These are phyloP conservation scores for Erpornis zantholeuca DNA, from an alignment of 2,113 vertebrate species.

Conservation along the genomic window DNA sequence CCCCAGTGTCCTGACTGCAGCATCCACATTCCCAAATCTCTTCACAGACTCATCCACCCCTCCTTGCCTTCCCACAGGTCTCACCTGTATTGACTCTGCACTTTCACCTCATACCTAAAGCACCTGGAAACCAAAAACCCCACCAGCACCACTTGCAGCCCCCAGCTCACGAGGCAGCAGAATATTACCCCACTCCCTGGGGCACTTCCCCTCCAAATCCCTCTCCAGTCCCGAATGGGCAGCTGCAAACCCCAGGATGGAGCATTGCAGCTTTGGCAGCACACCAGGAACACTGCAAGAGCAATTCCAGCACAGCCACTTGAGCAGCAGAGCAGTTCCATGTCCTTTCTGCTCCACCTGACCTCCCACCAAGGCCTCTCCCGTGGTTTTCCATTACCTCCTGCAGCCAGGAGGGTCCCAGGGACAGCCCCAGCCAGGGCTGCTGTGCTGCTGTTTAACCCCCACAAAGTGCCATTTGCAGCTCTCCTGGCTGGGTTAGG, in stretches of 20 bases:
- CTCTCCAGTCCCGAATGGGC: not conserved
- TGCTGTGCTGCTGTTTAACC: not conserved
- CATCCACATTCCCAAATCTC: not conserved
- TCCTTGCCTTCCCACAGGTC: fast-evolving
- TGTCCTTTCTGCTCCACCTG: not conserved
- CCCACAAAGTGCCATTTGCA: not conserved
- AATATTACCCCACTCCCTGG: not conserved
- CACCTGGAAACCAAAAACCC: not conserved
- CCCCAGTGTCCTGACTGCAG: not conserved
- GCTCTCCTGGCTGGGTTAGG: not conserved
- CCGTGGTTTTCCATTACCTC: fast-evolving
- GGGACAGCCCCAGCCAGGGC: not conserved
- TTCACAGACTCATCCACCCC: not conserved
- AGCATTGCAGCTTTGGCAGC: not conserved
- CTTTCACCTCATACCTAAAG: not conserved
- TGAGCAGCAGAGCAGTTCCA: not conserved
- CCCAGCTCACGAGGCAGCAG: not conserved
- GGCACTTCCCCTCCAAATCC: not conserved
- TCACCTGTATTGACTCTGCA: not conserved
- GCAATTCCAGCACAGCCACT: not conserved
- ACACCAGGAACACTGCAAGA: not conserved
- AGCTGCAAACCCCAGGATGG: not conserved
- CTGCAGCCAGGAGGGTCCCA: not conserved
- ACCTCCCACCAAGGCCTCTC: not conserved
- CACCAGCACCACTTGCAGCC: not conserved